Percentiles rank a stretch among this genome's conserved stretches.
Evolutionary conservation across 2,113 vertebrate genomes (phyloP).

Genomic region (Albula goreensis): DNA sequence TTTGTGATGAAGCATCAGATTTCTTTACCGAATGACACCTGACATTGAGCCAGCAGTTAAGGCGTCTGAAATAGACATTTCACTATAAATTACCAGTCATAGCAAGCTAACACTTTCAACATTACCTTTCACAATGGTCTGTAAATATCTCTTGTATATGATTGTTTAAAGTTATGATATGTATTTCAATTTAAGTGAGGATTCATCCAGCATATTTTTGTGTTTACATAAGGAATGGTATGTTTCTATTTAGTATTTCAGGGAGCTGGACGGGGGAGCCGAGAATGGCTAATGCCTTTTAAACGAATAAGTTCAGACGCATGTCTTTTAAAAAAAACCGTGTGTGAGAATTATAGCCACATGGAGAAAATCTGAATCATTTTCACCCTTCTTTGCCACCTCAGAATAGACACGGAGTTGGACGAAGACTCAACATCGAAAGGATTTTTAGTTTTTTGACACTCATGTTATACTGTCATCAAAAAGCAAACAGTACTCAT

Average conservation of each 20-base stretch:
- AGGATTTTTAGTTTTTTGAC: neutral
- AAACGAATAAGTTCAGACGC: slow-evolving; percentile 12
- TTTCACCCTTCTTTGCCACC: neutral
- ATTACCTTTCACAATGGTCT: slow-evolving; percentile 89
- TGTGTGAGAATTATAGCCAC: neutral
- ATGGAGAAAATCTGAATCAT: slow-evolving; percentile 6
- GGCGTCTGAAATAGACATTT: slow-evolving; percentile 86
- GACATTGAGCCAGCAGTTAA: slow-evolving; percentile 84
- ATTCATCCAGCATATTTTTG: slow-evolving; percentile 85
- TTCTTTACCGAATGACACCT: slow-evolving; percentile 53
- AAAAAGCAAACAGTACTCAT: slow-evolving; percentile 6
- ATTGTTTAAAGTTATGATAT: slow-evolving; percentile 95
- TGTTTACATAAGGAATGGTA: slow-evolving; percentile 82
- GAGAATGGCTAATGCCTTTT: neutral
- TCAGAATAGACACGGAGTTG: neutral
- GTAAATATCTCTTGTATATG: slow-evolving; percentile 97
- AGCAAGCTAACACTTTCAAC: slow-evolving; percentile 77
- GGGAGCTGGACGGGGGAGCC: slow-evolving; percentile 26
- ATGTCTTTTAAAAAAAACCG: slow-evolving; percentile 21
- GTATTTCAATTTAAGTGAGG: slow-evolving; percentile 91
- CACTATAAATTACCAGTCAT: slow-evolving; percentile 85
- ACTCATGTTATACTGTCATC: neutral
- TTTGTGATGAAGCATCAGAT: slow-evolving; percentile 19
- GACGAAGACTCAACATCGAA: neutral
- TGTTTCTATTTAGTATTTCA: slow-evolving; percentile 66